Evolutionary conservation across 2,113 vertebrate species (phyloP).

Genomic region (Piaya cayana): DNA sequence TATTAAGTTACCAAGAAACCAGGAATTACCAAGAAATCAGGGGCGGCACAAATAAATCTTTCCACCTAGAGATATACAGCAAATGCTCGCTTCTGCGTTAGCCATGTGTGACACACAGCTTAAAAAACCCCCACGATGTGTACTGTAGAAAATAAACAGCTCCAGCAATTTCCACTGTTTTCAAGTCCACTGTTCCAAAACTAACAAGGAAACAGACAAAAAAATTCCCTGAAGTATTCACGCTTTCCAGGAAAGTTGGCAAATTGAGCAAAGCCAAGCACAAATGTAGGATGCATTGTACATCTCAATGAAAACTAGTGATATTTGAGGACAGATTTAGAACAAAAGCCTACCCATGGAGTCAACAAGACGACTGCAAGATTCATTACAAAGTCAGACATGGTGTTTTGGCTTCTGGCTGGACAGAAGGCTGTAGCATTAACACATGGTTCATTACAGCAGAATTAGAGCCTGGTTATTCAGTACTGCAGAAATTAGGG

Average conservation of each 20-base stretch:
- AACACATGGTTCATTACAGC: slow-evolving; percentile 62
- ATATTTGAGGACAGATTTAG: not conserved
- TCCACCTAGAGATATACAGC: not conserved
- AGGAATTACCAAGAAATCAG: not conserved
- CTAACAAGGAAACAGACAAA: not conserved
- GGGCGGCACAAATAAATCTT: not conserved
- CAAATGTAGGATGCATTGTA: not conserved
- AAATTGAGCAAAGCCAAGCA: not conserved
- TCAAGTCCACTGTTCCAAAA: not conserved
- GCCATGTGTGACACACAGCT: not conserved
- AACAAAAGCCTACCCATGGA: slow-evolving; percentile 43
- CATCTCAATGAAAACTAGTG: not conserved
- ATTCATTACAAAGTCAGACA: slow-evolving; percentile 64
- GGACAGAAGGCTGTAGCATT: slow-evolving; percentile 57
- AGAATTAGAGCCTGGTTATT: slow-evolving; percentile 18
- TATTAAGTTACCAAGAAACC: not conserved
- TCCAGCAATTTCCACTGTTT: not conserved
- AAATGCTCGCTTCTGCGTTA: not conserved
- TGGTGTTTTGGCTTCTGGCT: slow-evolving; percentile 44
- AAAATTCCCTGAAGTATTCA: not conserved
- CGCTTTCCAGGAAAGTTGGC: not conserved
- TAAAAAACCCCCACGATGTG: not conserved
- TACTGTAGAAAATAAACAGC: not conserved
- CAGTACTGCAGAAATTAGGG: slow-evolving; percentile 47
- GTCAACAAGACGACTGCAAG: slow-evolving; percentile 33